Percentiles rank a stretch among this genome's conserved stretches.
Evolutionary conservation across 1,140 invertebrate species (phyloP).

Genomic region (Pissodes strobi): DNA sequence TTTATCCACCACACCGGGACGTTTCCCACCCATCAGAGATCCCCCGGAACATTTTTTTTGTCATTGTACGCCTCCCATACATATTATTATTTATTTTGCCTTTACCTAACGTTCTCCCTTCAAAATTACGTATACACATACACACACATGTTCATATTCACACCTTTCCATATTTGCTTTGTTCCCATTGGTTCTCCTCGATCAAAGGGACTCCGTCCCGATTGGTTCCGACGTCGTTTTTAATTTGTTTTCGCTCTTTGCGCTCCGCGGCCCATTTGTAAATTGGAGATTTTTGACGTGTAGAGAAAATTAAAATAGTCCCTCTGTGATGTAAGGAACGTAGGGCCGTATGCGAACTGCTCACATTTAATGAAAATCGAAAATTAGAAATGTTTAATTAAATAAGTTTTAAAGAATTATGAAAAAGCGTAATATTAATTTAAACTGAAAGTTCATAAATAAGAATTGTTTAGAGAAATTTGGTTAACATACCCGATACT

Average conservation of each 20-base stretch:
- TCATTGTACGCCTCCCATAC: not conserved
- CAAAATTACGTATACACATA: slow-evolving; percentile 10
- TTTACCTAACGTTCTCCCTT: slow-evolving; percentile 28
- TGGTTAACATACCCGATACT: too few species aligned
- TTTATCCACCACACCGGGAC: too few species aligned
- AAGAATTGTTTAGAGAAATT: too few species aligned
- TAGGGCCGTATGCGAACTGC: not conserved
- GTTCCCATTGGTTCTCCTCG: slow-evolving; percentile 41
- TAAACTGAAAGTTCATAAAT: too few species aligned
- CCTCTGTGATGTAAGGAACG: slow-evolving; percentile 4
- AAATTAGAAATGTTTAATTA: too few species aligned
- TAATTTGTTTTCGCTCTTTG: slow-evolving; percentile 53
- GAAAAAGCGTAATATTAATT: too few species aligned
- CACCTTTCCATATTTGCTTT: slow-evolving; percentile 22
- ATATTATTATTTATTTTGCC: too few species aligned
- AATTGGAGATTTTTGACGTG: slow-evolving; percentile 47
- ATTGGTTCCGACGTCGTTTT: slow-evolving; percentile 49
- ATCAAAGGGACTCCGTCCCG: slow-evolving; percentile 35
- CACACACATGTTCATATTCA: slow-evolving; percentile 35
- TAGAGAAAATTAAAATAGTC: slow-evolving; percentile 38
- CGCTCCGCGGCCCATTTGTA: slow-evolving; percentile 48
- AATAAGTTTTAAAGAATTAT: too few species aligned
- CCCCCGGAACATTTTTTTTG: slow-evolving; percentile 2
- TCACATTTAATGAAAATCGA: too few species aligned
- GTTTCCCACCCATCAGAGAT: too few species aligned